Percentiles rank a stretch among this genome's conserved stretches.
phyloP scores from a whole-genome alignment of 53 echinoderm and acorn worm genomes.

The Holothuria scabra region DNA sequence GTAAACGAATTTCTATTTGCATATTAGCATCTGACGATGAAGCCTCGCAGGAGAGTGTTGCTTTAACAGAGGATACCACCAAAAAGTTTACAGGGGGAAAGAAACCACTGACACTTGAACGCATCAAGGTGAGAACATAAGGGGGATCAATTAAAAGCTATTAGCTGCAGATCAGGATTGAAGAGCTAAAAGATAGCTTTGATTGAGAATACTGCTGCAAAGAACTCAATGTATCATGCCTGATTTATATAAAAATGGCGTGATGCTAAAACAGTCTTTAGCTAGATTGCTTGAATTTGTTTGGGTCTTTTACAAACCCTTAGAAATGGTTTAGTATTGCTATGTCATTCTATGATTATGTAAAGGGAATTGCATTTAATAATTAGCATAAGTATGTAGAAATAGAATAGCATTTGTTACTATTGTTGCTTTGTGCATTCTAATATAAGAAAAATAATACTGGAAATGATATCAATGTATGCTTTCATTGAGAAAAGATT shows the following conservation, averaged over 20 bases:
- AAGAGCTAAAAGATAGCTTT: neutral
- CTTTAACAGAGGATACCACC: constrained; percentile 76
- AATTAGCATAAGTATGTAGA: no score
- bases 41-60: constrained; percentile 80
- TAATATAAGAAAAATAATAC: no score
- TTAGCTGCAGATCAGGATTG: no score
- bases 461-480: neutral
- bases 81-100: constrained; percentile 83
- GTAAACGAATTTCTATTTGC: neutral
- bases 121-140: constrained; percentile 74
- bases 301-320: no score
- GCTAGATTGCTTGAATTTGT: no score
- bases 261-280: no score
- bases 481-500: neutral
- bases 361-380: no score
- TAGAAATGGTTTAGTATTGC: no score
- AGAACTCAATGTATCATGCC: neutral
- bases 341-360: no score
- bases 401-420: no score
- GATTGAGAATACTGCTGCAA: neutral
- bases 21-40: constrained; percentile 71
- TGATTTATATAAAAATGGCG: neutral
- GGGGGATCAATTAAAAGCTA: no score
- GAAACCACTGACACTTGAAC: constrained; percentile 80
- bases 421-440: no score